These are phyloP conservation scores for Rhagium mordax DNA, from an alignment of 2,888 invertebrate genomes.

Conservation along the genomic window DNA sequence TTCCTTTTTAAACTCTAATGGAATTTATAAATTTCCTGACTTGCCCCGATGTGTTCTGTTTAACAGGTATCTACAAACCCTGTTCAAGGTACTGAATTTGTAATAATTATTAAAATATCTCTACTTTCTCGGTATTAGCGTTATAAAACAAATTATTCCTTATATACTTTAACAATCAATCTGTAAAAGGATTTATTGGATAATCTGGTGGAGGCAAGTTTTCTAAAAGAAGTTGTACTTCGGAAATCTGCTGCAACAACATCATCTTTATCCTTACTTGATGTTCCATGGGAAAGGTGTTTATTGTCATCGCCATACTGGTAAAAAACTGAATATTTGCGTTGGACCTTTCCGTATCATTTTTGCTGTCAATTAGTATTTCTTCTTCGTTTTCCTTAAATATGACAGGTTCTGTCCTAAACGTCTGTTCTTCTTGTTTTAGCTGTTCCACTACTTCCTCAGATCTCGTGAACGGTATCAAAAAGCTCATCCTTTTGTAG, in stretches of 20 bases:
- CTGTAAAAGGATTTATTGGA: slow-evolving; percentile 22
- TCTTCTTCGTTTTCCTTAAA: slow-evolving; percentile 20
- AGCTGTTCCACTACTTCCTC: slow-evolving; percentile 16
- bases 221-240: slow-evolving; percentile 28
- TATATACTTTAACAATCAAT: no score
- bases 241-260: slow-evolving; percentile 30
- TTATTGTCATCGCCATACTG: slow-evolving; percentile 31
- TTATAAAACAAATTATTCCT: no score
- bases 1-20: no score
- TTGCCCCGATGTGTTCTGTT: no score
- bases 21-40: no score
- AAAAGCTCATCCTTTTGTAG: slow-evolving; percentile 22
- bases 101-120: no score
- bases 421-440: slow-evolving; percentile 22
- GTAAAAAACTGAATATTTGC: slow-evolving; percentile 32
- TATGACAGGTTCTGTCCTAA: not conserved
- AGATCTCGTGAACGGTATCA: slow-evolving; percentile 27
- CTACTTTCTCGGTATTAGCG: no score
- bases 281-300: slow-evolving; percentile 30
- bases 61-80: no score
- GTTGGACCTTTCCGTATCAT: not conserved
- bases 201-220: slow-evolving; percentile 28
- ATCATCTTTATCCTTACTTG: slow-evolving; percentile 31
- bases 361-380: not conserved
- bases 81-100: no score